A percentile compares a stretch with the other conserved stretches of the same genome.
Evolutionary conservation across 2,888 invertebrate species (phyloP).

Genomic region (Cryptus viduatorius): DNA sequence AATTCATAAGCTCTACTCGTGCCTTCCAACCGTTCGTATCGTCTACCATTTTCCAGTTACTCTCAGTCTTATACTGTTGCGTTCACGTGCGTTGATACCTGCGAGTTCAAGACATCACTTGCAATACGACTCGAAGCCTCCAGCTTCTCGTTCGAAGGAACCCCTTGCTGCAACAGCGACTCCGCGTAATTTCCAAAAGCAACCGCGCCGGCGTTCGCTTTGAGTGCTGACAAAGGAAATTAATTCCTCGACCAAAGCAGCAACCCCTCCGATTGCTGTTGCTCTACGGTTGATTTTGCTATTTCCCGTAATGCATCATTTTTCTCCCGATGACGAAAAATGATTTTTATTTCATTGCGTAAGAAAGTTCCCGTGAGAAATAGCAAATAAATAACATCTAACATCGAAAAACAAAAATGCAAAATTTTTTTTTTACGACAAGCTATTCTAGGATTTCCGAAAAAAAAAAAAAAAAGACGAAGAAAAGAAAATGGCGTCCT

Average conservation of each 20-base stretch:
- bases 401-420: neutral
- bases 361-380: neutral
- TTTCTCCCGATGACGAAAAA: conserved; percentile 19
- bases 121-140: conserved; percentile 5
- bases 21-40: conserved; percentile 38
- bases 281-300: conserved; percentile 31
- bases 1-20: conserved; percentile 24
- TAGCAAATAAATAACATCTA: neutral
- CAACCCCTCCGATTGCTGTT: neutral
- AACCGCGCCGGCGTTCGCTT: conserved; percentile 73
- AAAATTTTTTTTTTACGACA: too few relatives aligned
- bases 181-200: conserved; percentile 74
- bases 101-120: conserved; percentile 26
- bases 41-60: conserved; percentile 35
- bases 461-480: too few relatives aligned
- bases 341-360: neutral
- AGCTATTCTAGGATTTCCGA: too few relatives aligned
- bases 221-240: conserved; percentile 78
- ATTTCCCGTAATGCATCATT: conserved; percentile 29
- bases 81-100: conserved; percentile 23
- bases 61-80: conserved; percentile 19
- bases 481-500: too few relatives aligned
- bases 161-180: conserved; percentile 57
- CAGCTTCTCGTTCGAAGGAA: conserved; percentile 26
- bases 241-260: conserved; percentile 73